Evolutionary conservation across 2,888 invertebrate species (phyloP).

Genomic region (Mesoligia furuncula): DNA sequence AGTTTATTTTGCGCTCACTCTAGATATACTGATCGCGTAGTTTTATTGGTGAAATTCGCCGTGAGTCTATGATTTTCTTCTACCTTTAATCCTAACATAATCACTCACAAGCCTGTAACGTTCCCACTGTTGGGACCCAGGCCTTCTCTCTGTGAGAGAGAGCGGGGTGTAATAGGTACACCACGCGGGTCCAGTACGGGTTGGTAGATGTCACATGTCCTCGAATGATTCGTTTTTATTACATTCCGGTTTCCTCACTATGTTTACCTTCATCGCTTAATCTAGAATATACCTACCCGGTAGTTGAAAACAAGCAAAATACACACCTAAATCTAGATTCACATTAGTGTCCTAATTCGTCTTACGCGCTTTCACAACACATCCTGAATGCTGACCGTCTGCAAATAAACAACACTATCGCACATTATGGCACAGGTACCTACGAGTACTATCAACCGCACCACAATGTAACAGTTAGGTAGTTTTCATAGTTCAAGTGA

Average conservation of each 20-base stretch:
- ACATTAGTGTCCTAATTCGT: constrained; percentile 37
- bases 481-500: too few relatives aligned
- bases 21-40: background rate
- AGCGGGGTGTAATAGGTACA: background rate
- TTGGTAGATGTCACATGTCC: background rate
- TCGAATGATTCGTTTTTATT: background rate
- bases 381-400: constrained; percentile 26
- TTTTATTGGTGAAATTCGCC: background rate
- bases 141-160: background rate
- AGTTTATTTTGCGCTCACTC: too few relatives aligned
- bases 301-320: background rate
- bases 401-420: constrained; percentile 47
- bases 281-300: background rate
- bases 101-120: too few relatives aligned
- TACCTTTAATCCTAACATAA: background rate
- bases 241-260: background rate
- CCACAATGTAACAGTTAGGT: background rate
- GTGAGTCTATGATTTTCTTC: background rate
- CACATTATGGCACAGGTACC: constrained; percentile 13
- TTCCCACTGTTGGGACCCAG: background rate
- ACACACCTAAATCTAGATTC: constrained; percentile 10
- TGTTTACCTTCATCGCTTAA: background rate
- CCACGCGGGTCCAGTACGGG: background rate
- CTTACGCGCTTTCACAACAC: constrained; percentile 11
- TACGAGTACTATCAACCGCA: constrained; percentile 14